A percentile compares a stretch with the other conserved stretches of the same genome.
These are phyloP conservation scores for Melanocharis versteri DNA, from an alignment of 2,113 vertebrate genomes.

Conservation along the genomic window DNA sequence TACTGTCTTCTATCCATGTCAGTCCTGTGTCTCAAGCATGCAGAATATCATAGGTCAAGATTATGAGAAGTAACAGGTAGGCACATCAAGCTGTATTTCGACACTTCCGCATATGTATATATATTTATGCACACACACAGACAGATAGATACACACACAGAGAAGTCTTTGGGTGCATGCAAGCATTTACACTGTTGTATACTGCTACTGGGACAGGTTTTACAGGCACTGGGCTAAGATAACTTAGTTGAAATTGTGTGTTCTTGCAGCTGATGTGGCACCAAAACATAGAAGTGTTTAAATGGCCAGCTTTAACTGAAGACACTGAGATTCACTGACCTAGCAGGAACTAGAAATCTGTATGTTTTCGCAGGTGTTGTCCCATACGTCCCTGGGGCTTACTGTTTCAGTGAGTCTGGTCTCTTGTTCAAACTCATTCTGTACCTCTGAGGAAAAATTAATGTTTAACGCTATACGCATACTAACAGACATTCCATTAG, in stretches of 20 bases:
- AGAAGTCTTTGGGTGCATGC: not conserved
- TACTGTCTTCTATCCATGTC: not conserved
- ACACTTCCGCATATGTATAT: not conserved
- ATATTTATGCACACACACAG: not conserved
- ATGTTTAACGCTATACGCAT: not conserved
- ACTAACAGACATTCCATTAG: not conserved
- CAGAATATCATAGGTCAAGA: not conserved
- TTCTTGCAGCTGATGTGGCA: not conserved
- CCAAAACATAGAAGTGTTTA: not conserved
- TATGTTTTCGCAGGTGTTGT: not conserved
- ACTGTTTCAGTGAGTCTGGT: not conserved
- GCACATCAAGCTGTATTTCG: not conserved
- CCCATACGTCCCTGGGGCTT: not conserved
- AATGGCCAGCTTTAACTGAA: not conserved
- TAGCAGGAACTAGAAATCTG: not conserved
- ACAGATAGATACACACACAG: fast-evolving
- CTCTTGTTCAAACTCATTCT: not conserved
- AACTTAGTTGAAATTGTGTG: not conserved
- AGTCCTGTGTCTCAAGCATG: not conserved
- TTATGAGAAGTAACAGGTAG: not conserved
- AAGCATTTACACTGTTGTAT: not conserved
- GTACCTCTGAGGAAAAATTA: not conserved
- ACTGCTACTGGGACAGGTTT: slow-evolving; percentile 53
- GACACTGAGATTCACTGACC: not conserved
- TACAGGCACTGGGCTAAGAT: slow-evolving; percentile 16